Conservation (phyloP, 2,797 vertebrate genomes). For the Apogon talboti region DNA sequence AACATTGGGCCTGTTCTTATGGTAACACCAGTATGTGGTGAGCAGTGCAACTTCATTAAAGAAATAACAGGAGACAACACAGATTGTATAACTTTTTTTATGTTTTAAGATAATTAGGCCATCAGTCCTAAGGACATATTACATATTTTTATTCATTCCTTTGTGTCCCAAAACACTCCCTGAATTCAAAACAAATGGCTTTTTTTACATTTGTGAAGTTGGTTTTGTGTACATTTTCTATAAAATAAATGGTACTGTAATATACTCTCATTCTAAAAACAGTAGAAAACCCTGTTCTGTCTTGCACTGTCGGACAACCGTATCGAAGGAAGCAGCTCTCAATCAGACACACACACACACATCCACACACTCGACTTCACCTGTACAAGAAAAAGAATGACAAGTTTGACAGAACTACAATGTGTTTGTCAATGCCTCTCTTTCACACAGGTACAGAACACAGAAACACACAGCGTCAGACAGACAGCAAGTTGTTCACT, state of each 20-base stretch:
- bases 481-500: slow-evolving; percentile 36
- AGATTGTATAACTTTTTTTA: neutral
- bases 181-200: slow-evolving; percentile 82
- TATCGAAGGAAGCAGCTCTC: slow-evolving; percentile 56
- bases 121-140: neutral
- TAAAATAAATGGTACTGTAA: slow-evolving; percentile 68
- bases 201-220: slow-evolving; percentile 67
- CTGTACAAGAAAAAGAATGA: slow-evolving; percentile 32
- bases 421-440: neutral
- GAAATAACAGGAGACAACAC: neutral
- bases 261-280: slow-evolving; percentile 74
- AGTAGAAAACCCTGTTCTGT: slow-evolving; percentile 76
- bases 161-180: slow-evolving; percentile 81
- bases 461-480: slow-evolving; percentile 4
- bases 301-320: slow-evolving; percentile 52
- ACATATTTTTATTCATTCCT: slow-evolving; percentile 75
- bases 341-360: neutral
- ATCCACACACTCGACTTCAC: slow-evolving; percentile 12
- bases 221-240: slow-evolving; percentile 63
- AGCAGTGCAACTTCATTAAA: neutral
- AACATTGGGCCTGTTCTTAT: no score
- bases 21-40: no score
- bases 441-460: slow-evolving; percentile 12
- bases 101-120: neutral
- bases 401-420: slow-evolving; percentile 42